These are phyloP conservation scores for Tapirus indicus DNA, from an alignment of 2,797 vertebrate species.

Conservation along the genomic window DNA sequence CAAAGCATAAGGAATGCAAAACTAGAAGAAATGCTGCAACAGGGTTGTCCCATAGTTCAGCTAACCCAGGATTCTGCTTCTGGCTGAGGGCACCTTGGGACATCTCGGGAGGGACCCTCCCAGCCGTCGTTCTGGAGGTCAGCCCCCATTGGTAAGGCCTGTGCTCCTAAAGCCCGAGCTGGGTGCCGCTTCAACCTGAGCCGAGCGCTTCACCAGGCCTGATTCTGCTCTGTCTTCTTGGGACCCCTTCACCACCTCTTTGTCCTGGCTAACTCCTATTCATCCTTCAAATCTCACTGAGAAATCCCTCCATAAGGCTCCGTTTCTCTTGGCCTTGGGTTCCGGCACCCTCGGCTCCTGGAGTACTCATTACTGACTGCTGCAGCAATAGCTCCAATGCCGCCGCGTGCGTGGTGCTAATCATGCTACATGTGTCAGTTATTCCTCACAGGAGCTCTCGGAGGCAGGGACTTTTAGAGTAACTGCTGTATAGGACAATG, in stretches of 20 bases:
- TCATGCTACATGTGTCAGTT: neutral
- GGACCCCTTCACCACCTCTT: neutral
- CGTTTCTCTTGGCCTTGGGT: neutral
- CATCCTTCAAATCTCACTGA: neutral
- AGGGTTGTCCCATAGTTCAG: conserved; percentile 49
- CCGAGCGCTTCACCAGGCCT: neutral
- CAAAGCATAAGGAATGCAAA: conserved; percentile 63
- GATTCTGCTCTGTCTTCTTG: neutral
- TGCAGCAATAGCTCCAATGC: neutral
- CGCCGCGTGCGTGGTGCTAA: rapidly evolving
- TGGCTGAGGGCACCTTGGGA: conserved; percentile 75
- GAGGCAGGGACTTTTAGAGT: neutral
- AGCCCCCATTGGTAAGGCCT: neutral
- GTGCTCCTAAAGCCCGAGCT: neutral
- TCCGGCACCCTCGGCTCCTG: too few relatives aligned
- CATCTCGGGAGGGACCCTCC: neutral
- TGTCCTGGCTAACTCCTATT: neutral
- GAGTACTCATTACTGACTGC: neutral
- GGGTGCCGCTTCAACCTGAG: neutral
- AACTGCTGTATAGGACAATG: neutral
- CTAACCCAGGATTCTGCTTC: conserved; percentile 49
- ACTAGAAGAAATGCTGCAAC: conserved; percentile 61
- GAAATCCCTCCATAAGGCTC: neutral
- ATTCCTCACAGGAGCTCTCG: neutral
- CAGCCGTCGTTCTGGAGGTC: neutral